Evolutionary conservation across 2,113 vertebrate genomes (phyloP), one percentile per base, ranked within the genome.

Genomic region (Centropus unirufus): DNA sequence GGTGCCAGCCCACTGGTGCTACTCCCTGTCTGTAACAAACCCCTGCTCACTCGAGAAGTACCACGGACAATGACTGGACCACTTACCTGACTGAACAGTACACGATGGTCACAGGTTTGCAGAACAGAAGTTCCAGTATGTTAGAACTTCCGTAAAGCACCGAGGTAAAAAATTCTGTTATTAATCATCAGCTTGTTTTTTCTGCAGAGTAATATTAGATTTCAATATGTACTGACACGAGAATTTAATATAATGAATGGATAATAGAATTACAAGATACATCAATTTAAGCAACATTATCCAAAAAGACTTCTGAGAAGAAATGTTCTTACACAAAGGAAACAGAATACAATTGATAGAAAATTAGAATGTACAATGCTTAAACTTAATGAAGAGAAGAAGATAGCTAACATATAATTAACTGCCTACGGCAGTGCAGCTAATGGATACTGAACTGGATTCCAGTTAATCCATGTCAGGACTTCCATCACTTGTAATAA

Each of bases 391-490:
- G 80, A 62, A 59, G 83, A 89, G 32, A 89, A 84, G 67, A 80
- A 92, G 76, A 91, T 55, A 78, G 75, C 83, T 54, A 93, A 86
- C 73, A 58, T 42, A 73, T 70, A 87, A 90, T 93, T 79, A 83
- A 95, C 86, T 91, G 90, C 94, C 94, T 91, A 92, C 8, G 40
- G 92, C 83, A 96, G 91, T 22, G 67, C 61, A 95, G 66, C 86
- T 93, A 83, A 89, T 89, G 78, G 92, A 63, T 47, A 55, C 74
- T 85, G 93, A 96, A 92, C 88, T 92, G 90, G 86, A 91, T 87
- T 95, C 95, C 95, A 97, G 91, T 87, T 95, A 94, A 95, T 90
- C 93, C 86, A 20, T 46, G 82, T 82, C 92, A 95, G 83, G 44
- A 92, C 52, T 93, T 92, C 68, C 94, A 96, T 93, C 90, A 94